Evolutionary conservation across 23 tunicate genomes (phyloP).

Genomic region (Ascidia mentula): DNA sequence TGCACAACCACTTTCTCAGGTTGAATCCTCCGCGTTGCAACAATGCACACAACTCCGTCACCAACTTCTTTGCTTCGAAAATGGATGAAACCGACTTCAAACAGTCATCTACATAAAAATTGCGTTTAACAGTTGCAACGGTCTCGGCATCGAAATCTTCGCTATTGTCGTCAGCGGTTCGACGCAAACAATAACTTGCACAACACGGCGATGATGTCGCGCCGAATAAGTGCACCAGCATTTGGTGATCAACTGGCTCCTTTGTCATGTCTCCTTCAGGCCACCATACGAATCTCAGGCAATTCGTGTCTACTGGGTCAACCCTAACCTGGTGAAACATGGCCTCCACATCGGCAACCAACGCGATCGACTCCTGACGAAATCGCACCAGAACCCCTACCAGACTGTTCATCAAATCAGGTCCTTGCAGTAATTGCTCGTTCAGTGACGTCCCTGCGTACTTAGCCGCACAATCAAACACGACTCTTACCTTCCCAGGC

Average conservation of each 20-base stretch:
- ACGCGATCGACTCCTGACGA: background rate
- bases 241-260: background rate
- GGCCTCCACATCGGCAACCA: background rate
- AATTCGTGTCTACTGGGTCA: background rate
- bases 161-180: background rate
- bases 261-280: background rate
- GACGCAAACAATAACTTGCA: background rate
- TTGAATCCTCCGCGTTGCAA: background rate
- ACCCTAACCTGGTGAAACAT: conserved; percentile 1
- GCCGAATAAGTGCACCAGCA: background rate
- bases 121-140: background rate
- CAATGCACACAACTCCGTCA: background rate
- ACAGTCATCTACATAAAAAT: background rate
- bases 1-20: background rate
- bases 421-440: background rate
- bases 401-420: background rate
- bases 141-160: background rate
- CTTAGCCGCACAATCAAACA: conserved; percentile 20
- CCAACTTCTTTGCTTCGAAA: background rate
- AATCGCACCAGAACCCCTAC: background rate
- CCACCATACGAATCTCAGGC: conserved; percentile 1
- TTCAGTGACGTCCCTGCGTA: background rate
- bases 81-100: background rate
- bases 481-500: conserved; percentile 18
- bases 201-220: background rate